These are phyloP conservation scores for Unio delphinus DNA, from an alignment of 2,888 invertebrate species.

Conservation along the genomic window DNA sequence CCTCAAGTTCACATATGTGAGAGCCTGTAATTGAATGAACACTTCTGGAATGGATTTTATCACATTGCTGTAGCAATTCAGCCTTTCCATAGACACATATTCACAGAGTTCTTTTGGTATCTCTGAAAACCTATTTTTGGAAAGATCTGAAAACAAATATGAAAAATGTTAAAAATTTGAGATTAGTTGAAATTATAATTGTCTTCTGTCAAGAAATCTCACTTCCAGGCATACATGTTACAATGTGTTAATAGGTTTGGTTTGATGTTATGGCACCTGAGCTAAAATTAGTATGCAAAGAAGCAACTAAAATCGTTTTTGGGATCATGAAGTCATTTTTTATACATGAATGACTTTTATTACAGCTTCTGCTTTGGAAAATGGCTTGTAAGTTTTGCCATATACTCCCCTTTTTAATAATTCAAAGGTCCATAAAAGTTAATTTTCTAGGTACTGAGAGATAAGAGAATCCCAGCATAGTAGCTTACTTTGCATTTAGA, in stretches of 20 bases:
- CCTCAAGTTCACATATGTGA: slow-evolving; percentile 92
- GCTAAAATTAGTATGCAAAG: too few species aligned
- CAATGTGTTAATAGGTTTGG: neutral
- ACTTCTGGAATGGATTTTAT: slow-evolving; percentile 90
- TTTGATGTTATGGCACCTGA: neutral
- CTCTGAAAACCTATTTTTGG: slow-evolving; percentile 90
- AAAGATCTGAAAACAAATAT: slow-evolving; percentile 80
- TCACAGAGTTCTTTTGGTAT: slow-evolving; percentile 91
- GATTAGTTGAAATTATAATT: neutral
- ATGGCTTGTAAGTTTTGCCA: too few species aligned
- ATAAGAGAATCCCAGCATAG: too few species aligned
- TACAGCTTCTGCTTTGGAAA: too few species aligned
- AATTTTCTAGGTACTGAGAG: too few species aligned
- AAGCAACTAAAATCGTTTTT: too few species aligned
- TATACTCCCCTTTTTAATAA: too few species aligned
- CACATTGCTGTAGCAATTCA: slow-evolving; percentile 91
- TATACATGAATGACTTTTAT: too few species aligned
- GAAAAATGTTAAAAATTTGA: slow-evolving; percentile 25
- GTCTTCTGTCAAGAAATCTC: neutral
- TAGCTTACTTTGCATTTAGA: too few species aligned
- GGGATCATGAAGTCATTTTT: too few species aligned
- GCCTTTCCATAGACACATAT: slow-evolving; percentile 88
- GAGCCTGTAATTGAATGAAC: slow-evolving; percentile 85
- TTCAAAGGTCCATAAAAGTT: too few species aligned
- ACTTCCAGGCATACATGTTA: neutral